phyloP scores from a whole-genome alignment of 2,797 vertebrate species.

The Aphelocoma californica region DNA sequence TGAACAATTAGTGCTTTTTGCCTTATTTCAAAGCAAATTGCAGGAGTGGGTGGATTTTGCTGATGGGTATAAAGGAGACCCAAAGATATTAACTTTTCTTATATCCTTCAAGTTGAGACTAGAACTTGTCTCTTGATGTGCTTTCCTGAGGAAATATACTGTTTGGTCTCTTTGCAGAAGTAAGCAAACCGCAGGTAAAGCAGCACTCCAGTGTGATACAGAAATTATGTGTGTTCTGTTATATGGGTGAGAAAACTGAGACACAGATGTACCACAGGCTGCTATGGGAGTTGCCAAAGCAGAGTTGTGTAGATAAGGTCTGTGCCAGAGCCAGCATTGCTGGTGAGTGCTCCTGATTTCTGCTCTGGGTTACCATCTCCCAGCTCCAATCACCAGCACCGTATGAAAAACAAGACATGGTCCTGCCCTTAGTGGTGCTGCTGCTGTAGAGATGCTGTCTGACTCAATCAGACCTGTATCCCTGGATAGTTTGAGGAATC shows the following conservation, averaged over 20 bases:
- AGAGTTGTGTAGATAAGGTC: background rate
- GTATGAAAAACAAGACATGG: rapidly evolving
- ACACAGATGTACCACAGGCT: background rate
- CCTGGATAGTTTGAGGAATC: background rate
- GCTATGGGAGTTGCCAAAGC: background rate
- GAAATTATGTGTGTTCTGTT: background rate
- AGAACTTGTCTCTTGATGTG: background rate
- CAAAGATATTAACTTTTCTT: background rate
- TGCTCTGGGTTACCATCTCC: background rate
- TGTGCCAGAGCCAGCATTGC: background rate
- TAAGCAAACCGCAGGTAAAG: background rate
- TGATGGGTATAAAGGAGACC: background rate
- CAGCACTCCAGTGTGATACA: background rate
- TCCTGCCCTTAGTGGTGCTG: background rate
- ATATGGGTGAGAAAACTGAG: background rate
- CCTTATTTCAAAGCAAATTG: slow-evolving; percentile 39
- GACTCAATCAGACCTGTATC: background rate
- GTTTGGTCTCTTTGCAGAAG: background rate
- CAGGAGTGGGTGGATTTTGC: slow-evolving; percentile 24
- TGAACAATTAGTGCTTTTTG: background rate
- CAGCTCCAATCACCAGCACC: background rate
- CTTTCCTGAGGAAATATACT: background rate
- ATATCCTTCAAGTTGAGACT: slow-evolving; percentile 8
- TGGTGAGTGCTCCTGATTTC: background rate
- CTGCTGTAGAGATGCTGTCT: background rate